Base-by-base conservation (phyloP, 2,888 invertebrate genomes). In the Anagyrus pseudococci region DNA sequence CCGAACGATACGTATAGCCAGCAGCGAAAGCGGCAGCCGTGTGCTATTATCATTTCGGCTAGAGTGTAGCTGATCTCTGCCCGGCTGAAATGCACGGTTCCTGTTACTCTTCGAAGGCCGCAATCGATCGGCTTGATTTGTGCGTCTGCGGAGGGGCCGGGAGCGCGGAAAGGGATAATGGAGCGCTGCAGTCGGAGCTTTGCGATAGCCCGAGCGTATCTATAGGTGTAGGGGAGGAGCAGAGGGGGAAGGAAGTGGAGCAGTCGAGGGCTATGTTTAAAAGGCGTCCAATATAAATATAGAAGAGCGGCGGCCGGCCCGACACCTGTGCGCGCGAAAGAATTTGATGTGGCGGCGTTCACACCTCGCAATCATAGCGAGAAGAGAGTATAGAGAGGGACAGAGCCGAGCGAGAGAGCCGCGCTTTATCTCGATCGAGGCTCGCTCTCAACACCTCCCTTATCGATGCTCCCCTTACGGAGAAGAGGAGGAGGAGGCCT, bases 361-460 rank as follows among this genome's bases (percentile, higher is more conserved):
- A 73, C 79, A 76, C 75, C 76, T 77, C 71, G 69, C 73, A 73
- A 74, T 75, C 72, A 71, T 17, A 4, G 17, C 33, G 6, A 33
- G 33, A 33, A 8, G n/a, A n/a, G n/a, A n/a, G n/a, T n/a, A n/a
- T n/a, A n/a, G n/a, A n/a, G 29, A 29, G 6, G 10, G 29, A 7
- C 29, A 67, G 52, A 44, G 64, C 54, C 61, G 63, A 53, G 44
- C 49, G 26, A 46, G 54, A 62, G 43, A 64, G 59, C 54, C 41
- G 64, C 60, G 62, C 69, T 58, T 67, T 74, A 77, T 76, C 75
- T 75, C 70, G 75, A 77, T 76, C 77, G n/a, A 15, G 41, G 33
- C 73, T 67, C 69, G 69, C 75, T 74, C 77, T 80, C 80, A 80
- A 80, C 80, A 80, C 80, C 78, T 79, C 69, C 69, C 77, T 78